A percentile compares a stretch with the other conserved stretches of the same genome.
Evolutionary conservation across 23 tunicate species (phyloP).

Genomic region (Trididemnum clinides): DNA sequence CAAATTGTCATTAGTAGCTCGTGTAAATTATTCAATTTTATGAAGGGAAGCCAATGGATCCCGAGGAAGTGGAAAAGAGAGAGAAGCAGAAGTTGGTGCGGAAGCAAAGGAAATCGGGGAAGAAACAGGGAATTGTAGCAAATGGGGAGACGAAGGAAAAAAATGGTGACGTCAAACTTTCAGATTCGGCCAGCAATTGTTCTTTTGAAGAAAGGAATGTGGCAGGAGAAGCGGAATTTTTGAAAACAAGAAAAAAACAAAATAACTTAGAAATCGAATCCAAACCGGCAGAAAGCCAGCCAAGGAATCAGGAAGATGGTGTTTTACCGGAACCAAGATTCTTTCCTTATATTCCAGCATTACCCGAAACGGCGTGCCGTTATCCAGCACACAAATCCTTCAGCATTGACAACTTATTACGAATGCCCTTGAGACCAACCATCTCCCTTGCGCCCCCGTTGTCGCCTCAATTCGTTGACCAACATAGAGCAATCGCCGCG

Average conservation of each 20-base stretch:
- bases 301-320: too few relatives aligned
- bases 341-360: too few relatives aligned
- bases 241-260: neutral
- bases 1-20: too few relatives aligned
- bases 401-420: too few relatives aligned
- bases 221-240: neutral
- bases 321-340: too few relatives aligned
- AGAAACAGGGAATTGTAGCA: neutral
- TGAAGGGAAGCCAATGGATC: constrained; percentile 77
- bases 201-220: neutral
- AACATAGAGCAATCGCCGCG: neutral
- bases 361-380: too few relatives aligned
- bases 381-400: too few relatives aligned
- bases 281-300: too few relatives aligned
- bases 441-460: neutral
- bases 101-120: neutral
- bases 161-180: neutral
- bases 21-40: too few relatives aligned
- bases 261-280: neutral
- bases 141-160: neutral
- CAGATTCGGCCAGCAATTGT: neutral
- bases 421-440: neutral
- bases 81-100: constrained; percentile 11
- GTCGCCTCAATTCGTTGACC: neutral
- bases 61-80: constrained; percentile 68